These are phyloP conservation scores for Periplaneta americana DNA, from an alignment of 1,140 invertebrate genomes.

Conservation along the genomic window DNA sequence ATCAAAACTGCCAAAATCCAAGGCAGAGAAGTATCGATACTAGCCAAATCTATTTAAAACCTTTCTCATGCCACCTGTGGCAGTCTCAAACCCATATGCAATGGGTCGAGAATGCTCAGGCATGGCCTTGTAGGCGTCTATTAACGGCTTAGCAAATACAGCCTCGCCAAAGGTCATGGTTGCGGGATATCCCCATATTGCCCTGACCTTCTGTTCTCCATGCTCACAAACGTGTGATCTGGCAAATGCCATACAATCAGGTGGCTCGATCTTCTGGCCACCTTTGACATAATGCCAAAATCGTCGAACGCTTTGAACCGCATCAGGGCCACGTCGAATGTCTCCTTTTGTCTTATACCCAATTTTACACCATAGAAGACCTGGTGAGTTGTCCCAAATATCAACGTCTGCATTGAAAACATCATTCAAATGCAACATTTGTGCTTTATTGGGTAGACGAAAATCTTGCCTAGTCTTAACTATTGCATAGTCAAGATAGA, in stretches of 20 bases:
- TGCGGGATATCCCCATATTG: slow-evolving; percentile 18
- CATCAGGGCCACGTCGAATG: slow-evolving; percentile 3
- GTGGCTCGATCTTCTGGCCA: neutral
- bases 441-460: neutral
- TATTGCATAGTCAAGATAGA: too few relatives aligned
- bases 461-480: neutral
- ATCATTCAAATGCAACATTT: slow-evolving; percentile 11
- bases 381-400: slow-evolving; percentile 8
- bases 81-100: slow-evolving; percentile 18
- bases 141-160: slow-evolving; percentile 11
- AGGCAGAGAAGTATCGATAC: neutral
- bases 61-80: neutral
- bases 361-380: slow-evolving; percentile 8
- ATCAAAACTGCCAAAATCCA: slow-evolving; percentile 16
- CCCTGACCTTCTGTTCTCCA: neutral
- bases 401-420: neutral
- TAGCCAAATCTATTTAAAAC: neutral
- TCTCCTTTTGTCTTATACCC: slow-evolving; percentile 14
- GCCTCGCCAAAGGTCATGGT: slow-evolving; percentile 15
- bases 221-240: neutral
- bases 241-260: neutral
- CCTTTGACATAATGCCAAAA: slow-evolving; percentile 11
- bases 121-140: slow-evolving; percentile 1
- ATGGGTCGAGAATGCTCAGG: neutral
- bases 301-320: neutral